Percentiles rank a stretch among this genome's conserved stretches.
Evolutionary conservation across 35 echinoderm and acorn worm species (phyloP).

Genomic region (Apostichopus japonicus): DNA sequence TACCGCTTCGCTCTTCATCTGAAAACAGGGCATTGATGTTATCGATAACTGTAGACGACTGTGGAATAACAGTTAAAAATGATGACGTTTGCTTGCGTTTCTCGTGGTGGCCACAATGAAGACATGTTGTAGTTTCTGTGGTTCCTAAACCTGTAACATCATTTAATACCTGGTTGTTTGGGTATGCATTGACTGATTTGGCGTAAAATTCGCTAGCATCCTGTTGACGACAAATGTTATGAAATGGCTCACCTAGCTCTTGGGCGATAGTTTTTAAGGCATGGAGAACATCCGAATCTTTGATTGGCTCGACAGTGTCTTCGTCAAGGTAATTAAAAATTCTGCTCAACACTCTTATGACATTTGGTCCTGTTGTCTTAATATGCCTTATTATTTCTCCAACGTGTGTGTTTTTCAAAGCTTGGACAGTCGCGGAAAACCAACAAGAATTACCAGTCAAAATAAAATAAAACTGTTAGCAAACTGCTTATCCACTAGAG

Average conservation of each 20-base stretch:
- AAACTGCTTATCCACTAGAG: too few relatives aligned
- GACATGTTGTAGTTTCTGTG: too few relatives aligned
- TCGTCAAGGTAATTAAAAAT: too few relatives aligned
- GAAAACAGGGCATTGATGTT: neutral
- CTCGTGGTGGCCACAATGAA: too few relatives aligned
- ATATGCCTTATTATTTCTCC: neutral
- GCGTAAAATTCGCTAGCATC: neutral
- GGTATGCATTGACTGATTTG: neutral
- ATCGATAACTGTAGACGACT: neutral
- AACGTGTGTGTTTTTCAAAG: too few relatives aligned
- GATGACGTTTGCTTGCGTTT: too few relatives aligned
- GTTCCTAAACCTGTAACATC: neutral
- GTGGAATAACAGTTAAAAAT: neutral
- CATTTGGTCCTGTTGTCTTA: neutral
- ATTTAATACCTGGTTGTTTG: neutral
- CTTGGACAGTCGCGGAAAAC: neutral
- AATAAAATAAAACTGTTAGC: too few relatives aligned
- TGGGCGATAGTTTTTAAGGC: neutral
- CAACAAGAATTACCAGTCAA: neutral
- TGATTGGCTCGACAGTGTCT: too few relatives aligned
- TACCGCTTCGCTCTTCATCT: neutral
- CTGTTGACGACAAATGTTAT: neutral
- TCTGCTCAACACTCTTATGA: neutral
- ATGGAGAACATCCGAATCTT: neutral
- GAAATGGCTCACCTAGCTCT: neutral